These are phyloP conservation scores for Oophaga sylvatica DNA, from an alignment of 2,797 vertebrate genomes.

Conservation along the genomic window DNA sequence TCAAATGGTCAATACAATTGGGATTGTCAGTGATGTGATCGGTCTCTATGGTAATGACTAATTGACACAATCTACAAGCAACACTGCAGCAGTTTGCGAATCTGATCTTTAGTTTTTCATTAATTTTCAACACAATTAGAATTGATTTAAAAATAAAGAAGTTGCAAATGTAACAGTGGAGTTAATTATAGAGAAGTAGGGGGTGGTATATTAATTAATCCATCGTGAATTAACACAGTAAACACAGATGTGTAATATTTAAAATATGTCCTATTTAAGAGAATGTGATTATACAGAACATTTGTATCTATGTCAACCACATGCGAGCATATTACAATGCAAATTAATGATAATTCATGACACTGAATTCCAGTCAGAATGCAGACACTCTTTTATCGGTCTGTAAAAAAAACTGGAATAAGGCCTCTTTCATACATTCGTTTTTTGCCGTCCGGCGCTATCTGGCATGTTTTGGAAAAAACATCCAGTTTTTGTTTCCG, in stretches of 20 bases:
- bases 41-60: conserved; percentile 29
- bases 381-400: neutral
- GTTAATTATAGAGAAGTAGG: conserved; percentile 12
- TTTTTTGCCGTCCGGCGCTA: too few relatives aligned
- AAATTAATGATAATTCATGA: conserved; percentile 14
- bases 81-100: neutral
- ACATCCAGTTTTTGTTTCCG: too few relatives aligned
- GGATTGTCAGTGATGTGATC: neutral
- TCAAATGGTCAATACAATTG: conserved; percentile 29
- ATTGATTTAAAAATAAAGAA: conserved; percentile 17
- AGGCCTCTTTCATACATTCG: too few relatives aligned
- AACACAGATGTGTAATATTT: conserved; percentile 17
- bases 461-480: too few relatives aligned
- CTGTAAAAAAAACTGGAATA: neutral
- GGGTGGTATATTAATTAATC: conserved; percentile 23
- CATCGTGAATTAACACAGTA: conserved; percentile 13
- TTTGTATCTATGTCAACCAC: neutral
- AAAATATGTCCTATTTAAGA: neutral
- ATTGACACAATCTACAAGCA: neutral
- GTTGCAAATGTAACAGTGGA: neutral
- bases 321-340: neutral
- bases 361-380: neutral
- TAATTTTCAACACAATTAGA: conserved; percentile 23
- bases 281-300: neutral
- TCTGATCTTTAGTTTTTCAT: conserved; percentile 15